Conservation (phyloP, 2,113 vertebrate genomes). For the Quiscalus mexicanus region DNA sequence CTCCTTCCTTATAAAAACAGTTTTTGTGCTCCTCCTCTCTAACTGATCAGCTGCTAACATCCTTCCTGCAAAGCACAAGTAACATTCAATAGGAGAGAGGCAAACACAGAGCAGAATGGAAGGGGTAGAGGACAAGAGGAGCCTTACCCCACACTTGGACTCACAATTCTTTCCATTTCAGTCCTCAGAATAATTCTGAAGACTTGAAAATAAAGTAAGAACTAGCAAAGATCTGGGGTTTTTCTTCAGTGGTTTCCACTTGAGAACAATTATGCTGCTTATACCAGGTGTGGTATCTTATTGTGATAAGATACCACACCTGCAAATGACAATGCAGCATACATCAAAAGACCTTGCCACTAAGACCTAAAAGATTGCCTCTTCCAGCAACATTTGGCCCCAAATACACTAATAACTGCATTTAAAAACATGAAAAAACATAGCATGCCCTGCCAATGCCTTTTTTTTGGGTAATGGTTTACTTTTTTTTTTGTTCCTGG, state of each 20-base stretch:
- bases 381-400: background rate
- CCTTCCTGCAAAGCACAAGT: background rate
- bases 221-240: background rate
- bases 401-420: background rate
- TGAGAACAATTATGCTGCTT: background rate
- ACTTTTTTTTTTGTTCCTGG: background rate
- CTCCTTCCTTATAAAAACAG: background rate
- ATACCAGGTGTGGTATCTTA: background rate
- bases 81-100: background rate
- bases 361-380: background rate
- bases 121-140: background rate
- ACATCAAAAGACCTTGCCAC: background rate
- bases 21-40: background rate
- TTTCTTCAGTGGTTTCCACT: background rate
- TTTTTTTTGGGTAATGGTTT: background rate
- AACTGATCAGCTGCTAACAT: fast-evolving
- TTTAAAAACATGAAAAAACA: background rate
- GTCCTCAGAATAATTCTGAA: background rate
- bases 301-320: background rate
- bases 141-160: background rate
- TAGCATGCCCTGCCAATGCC: background rate
- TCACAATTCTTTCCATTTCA: background rate
- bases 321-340: background rate
- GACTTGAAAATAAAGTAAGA: background rate
- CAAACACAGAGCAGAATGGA: background rate